Base-by-base conservation (phyloP, 2,113 vertebrate species). In the Pantherophis guttatus region DNA sequence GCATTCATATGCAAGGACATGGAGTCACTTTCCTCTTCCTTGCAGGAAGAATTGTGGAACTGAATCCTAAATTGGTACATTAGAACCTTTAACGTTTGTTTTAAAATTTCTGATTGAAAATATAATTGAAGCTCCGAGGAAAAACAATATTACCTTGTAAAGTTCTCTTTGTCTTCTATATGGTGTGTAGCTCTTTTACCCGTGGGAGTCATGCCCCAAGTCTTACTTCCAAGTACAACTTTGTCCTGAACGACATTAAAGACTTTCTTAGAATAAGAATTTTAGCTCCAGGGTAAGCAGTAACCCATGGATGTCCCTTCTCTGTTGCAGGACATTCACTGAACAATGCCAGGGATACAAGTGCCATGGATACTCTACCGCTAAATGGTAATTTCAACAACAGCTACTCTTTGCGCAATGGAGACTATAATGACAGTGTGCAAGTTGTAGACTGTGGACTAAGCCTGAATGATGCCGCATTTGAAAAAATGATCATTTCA, bases 311-410 rank as follows among this genome's bases (percentile, higher is more conserved):
- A 48, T 94, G 92, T 97, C 89, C 96, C 92, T 98, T 98, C 96
- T 97, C 95, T 97, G 13, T 98, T 98, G 94, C 98, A 99, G 99
- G 99, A 98, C 99, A 99, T 98, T 99, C 99, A 98, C 98, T 99
- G 99, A 99, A 98, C 99, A 99, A 98, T 98, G 98, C 98, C 98
- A 99, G 99, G 99, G 99, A 99, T 98, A 98, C 98, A 98, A 99
- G 99, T 99, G 99, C 99, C 98, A 99, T 99, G 99, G 99, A 99
- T 98, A 99, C 99, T 98, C 99, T 99, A 99, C 99, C 99, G 98
- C 99, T 99, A 99, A 99, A 99, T 99, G 99, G 99, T 98, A 99
- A 99, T 97, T 99, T 99, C 98, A 99, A 99, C 97, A 99, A 99
- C 97, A 99, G 99, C 98, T 99, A 99, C 98, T 99, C 99, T 52